Evolutionary conservation across 1,140 invertebrate genomes (phyloP).

Genomic region (Drosophila parvula): DNA sequence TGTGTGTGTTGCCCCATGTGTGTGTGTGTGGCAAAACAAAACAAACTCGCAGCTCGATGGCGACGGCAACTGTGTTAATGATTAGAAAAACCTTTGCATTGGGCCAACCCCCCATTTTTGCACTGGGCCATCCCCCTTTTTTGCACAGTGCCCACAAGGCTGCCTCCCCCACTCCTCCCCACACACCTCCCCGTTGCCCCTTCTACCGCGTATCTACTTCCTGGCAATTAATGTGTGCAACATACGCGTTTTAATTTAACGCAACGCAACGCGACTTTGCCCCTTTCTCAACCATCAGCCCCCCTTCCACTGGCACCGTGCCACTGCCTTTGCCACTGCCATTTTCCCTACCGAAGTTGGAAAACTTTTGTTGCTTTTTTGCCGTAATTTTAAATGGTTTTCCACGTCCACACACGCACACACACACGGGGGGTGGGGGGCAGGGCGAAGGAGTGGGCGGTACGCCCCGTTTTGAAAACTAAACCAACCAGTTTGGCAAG

Average conservation of each 20-base stretch:
- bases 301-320: background rate
- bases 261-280: conserved; percentile 61
- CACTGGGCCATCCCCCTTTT: conserved; percentile 8
- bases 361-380: conserved; percentile 75
- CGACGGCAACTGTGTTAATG: conserved; percentile 76
- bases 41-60: conserved; percentile 52
- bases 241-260: conserved; percentile 80
- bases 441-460: conserved; percentile 6
- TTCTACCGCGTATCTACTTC: conserved; percentile 63
- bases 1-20: conserved; percentile 3
- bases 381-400: conserved; percentile 76
- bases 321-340: conserved; percentile 1
- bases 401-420: conserved; percentile 37
- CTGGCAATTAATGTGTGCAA: conserved; percentile 81
- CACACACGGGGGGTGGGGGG: too few species aligned
- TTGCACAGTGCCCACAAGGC: background rate
- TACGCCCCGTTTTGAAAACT: conserved; percentile 56
- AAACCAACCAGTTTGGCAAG: conserved; percentile 75
- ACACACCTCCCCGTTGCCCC: conserved; percentile 6
- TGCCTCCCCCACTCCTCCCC: background rate
- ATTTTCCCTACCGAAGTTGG: conserved; percentile 27
- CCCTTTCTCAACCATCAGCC: conserved; percentile 23
- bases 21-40: conserved; percentile 37
- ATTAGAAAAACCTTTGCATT: conserved; percentile 78
- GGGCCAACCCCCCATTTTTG: conserved; percentile 19